Conservation (phyloP, 2,113 vertebrate species). For the Cavia aperea region DNA sequence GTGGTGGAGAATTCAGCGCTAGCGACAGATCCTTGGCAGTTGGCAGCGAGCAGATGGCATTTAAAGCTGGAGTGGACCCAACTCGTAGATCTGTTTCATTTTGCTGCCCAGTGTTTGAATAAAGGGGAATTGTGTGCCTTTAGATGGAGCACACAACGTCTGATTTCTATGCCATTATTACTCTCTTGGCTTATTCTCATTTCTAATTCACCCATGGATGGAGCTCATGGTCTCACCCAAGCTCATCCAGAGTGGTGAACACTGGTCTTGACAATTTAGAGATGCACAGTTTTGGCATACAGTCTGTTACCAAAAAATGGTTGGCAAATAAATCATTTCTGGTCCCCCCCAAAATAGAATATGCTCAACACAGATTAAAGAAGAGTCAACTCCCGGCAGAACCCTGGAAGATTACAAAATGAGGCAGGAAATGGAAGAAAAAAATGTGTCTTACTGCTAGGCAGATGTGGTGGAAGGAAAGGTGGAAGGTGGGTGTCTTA, state of each 20-base stretch:
- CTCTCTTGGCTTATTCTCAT: neutral
- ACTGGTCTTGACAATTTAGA: neutral
- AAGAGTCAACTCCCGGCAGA: neutral
- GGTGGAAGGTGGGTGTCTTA: too few species aligned
- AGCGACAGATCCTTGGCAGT: neutral
- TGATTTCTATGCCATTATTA: neutral
- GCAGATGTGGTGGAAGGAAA: neutral
- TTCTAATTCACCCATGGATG: neutral
- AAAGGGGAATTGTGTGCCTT: neutral
- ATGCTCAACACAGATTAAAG: neutral
- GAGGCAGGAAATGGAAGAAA: neutral
- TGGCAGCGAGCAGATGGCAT: constrained; percentile 42
- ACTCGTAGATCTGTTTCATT: neutral
- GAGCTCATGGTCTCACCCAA: neutral
- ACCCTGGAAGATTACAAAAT: neutral
- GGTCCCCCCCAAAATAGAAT: neutral
- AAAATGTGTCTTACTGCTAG: neutral
- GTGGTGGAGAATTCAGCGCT: neutral
- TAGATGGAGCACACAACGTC: neutral
- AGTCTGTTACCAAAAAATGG: neutral
- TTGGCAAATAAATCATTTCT: neutral
- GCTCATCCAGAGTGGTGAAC: neutral
- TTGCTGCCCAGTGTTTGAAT: neutral
- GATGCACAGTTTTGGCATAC: neutral
- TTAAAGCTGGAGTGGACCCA: constrained; percentile 16